Base-by-base conservation (phyloP, 2,797 vertebrate genomes). In the Clarias laeviceps region DNA sequence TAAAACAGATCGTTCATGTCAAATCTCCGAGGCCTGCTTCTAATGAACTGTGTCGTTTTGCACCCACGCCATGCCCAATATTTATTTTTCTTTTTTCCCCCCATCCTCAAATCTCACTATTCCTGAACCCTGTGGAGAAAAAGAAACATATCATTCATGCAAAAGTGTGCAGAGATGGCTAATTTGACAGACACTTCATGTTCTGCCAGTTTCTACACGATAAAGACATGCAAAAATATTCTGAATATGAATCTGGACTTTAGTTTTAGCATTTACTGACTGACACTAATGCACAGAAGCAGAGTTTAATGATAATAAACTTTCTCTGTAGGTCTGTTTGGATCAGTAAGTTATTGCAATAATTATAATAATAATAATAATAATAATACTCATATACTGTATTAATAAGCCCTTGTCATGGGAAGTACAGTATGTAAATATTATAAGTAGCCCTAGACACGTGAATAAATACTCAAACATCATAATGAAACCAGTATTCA, bases 1-100 rank as follows among this genome's bases (percentile, higher is more conserved):
- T 61, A 57, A 82, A 82, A 82, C 82, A 65, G 68, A 73, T 73
- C 68, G n/a, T 82, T 73, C 56, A 73, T 82, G 82, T 59, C 37
- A 56, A 85, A 54, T 70, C 65, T 65, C 77, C 74, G 15, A 74
- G 59, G 27, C 40, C 40, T 65, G 27, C 27, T 66, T 65, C 8
- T 62, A 66, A 82, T 80, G 80, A 87, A 85, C 29, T 27, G 11
- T 65, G 50, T 72, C 82, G 32, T 54, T 83, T 80, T 34, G 29
- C 80, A 82, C 40, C 37, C 50, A 65, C 40, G 66, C 62, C 57
- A 80, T 73, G 54, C 83, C 68, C 79, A 66, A 77, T 77, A 72
- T 84, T 69, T 86, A 62, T 84, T 66, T 65, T 40, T 56, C 29
- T 56, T 27, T 15, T 66, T 29, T 17, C 32, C 4, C 29, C 3